phyloP scores from a whole-genome alignment of 1,140 invertebrate genomes.

The Vanessa atalanta region DNA sequence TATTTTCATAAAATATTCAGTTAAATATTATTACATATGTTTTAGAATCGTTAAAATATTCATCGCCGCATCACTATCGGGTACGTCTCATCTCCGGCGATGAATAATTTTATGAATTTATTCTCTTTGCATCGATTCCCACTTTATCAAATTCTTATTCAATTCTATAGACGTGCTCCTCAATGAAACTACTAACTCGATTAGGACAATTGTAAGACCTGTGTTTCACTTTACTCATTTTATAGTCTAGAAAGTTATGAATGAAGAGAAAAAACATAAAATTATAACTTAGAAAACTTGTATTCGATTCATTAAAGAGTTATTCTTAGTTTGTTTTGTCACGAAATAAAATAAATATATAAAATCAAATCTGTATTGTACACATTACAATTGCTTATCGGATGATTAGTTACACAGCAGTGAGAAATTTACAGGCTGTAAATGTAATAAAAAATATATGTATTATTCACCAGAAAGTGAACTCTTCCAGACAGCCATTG shows the following conservation, averaged over 20 bases:
- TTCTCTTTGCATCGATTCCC: slow-evolving; percentile 31
- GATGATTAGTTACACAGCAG: no score
- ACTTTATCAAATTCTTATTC: slow-evolving; percentile 40
- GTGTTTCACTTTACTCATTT: slow-evolving; percentile 9
- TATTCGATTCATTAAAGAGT: no score
- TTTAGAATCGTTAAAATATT: slow-evolving; percentile 22
- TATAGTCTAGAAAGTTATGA: neutral
- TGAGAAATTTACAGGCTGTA: no score
- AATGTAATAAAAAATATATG: no score
- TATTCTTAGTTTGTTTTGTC: no score
- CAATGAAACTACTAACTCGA: slow-evolving; percentile 31
- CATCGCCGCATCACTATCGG: slow-evolving; percentile 25
- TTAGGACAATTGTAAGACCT: slow-evolving; percentile 16
- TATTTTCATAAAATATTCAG: neutral
- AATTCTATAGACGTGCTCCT: slow-evolving; percentile 27
- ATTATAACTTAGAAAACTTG: no score
- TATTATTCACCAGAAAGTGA: no score
- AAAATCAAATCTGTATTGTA: no score
- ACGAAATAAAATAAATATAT: no score
- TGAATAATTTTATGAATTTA: slow-evolving; percentile 38
- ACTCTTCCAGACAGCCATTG: no score
- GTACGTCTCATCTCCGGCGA: slow-evolving; percentile 9
- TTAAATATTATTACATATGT: neutral
- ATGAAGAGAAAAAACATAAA: no score
- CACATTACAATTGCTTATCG: no score